These are phyloP conservation scores for Cremastinae sp. DNA, from an alignment of 2,888 invertebrate species.

Conservation along the genomic window DNA sequence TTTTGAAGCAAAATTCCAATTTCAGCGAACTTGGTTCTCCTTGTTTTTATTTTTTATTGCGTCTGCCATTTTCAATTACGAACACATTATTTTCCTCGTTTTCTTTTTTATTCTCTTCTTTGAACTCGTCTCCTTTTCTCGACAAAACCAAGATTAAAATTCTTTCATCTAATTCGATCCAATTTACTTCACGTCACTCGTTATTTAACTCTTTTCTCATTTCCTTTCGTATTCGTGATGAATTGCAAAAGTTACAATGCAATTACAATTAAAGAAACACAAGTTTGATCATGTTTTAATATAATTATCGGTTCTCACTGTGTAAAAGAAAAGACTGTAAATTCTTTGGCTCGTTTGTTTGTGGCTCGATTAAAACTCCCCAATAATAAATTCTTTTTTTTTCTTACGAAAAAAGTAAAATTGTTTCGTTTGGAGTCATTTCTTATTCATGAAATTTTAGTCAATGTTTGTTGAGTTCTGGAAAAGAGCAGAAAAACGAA, in stretches of 20 bases:
- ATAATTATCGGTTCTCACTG: too few species aligned
- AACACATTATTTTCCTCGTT: constrained; percentile 41
- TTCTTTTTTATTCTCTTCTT: constrained; percentile 20
- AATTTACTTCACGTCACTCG: constrained; percentile 16
- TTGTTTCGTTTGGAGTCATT: too few species aligned
- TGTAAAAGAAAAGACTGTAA: too few species aligned
- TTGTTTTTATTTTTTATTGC: constrained; percentile 5
- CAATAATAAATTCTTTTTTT: too few species aligned
- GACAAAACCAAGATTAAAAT: constrained; percentile 37
- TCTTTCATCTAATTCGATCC: constrained; percentile 29
- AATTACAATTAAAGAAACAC: not conserved
- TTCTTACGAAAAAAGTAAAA: too few species aligned
- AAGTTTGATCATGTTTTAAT: too few species aligned
- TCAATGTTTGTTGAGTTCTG: too few species aligned
- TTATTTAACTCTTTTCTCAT: not conserved
- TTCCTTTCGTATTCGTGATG: not conserved
- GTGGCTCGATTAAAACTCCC: too few species aligned
- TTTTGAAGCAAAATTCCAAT: constrained; percentile 41
- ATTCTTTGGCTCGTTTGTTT: too few species aligned
- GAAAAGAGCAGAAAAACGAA: too few species aligned
- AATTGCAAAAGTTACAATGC: not conserved
- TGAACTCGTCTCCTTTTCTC: constrained; percentile 9
- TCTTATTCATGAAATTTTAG: too few species aligned
- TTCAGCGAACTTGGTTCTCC: constrained; percentile 26
- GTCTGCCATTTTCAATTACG: constrained; percentile 41